Evolutionary conservation across 2,888 invertebrate genomes (phyloP).

Genomic region (Microplitis manilae): DNA sequence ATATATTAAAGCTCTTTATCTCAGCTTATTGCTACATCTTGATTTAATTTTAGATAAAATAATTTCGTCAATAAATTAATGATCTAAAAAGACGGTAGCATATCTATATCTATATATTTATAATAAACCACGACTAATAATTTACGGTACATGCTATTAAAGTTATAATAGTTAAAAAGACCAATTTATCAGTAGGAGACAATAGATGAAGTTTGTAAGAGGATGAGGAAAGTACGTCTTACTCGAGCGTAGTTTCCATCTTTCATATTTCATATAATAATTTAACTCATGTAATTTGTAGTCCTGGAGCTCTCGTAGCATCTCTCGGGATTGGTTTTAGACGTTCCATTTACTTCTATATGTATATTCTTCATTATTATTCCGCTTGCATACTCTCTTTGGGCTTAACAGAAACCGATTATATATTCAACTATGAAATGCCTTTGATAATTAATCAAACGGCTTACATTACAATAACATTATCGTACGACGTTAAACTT

Average conservation of each 20-base stretch:
- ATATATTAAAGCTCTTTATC: neutral
- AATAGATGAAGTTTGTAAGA: neutral
- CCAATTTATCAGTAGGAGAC: neutral
- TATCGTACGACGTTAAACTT: neutral
- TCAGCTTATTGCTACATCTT: neutral
- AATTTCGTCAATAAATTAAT: neutral
- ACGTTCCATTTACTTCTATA: neutral
- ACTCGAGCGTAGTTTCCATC: neutral
- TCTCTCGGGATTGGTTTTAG: conserved; percentile 11
- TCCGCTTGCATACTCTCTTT: conserved; percentile 5
- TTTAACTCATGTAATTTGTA: conserved; percentile 10
- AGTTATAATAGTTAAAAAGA: neutral
- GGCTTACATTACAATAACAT: neutral
- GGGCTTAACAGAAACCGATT: neutral
- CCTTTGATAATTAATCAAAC: neutral
- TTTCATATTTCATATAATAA: conserved; percentile 29
- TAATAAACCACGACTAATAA: neutral
- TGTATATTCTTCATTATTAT: conserved; percentile 10
- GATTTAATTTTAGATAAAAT: neutral
- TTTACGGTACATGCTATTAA: neutral
- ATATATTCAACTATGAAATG: neutral
- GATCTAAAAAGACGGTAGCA: neutral
- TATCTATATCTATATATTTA: neutral
- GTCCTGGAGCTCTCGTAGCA: neutral
- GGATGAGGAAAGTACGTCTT: conserved; percentile 6